Base-by-base conservation (phyloP, 2,888 invertebrate species). In the Lutraria lutraria region DNA sequence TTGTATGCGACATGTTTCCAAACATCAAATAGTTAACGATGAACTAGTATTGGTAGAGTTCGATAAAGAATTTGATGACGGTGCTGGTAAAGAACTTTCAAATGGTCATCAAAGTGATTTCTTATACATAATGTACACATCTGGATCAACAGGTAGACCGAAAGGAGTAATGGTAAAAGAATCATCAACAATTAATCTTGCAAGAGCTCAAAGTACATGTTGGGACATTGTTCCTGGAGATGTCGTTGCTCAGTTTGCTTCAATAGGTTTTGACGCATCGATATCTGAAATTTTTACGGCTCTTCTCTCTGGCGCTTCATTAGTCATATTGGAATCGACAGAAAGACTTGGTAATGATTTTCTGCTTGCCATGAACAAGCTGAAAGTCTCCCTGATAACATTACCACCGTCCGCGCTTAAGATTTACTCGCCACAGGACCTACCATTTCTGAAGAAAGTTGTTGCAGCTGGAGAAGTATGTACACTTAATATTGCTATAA, bases 241-340 rank as follows among this genome's bases (percentile, higher is more conserved):
- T 15, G 97, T 97, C 6, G 98, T 98, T 94, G 98, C 98, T 0
- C 99, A 99, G 97, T 99, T 99, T 97, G 99, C 99, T 0, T 98
- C 99, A 0, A 97, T 99, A 29, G 99, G 99, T 0, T 99, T 99
- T 96, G 98, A 99, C 6, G 99, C 99, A 96, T 98, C 98, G 0
- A 98, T 98, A 15, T 97, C 98, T 0, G 99, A 99, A 97, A 98
- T 99, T 87, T 98, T 98, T 98, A 98, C 98, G 0, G 98, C 98
- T 0, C 96, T 99, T 80, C 97, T 99, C 25, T 98, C 98, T 91
- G 98, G 98, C 16, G 96, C 98, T 0, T 96, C 99, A 85, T 96
- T 99, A 29, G 97, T 99, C 8, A 97, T 99, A 15, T 97, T 98
- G 0, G 98, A 98, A 94, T 97, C 97, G 21, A 97, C 98, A 0